Percentiles rank a stretch among this genome's conserved stretches.
These are phyloP conservation scores for Dendrocincla tyrannina DNA, from an alignment of 2,797 vertebrate genomes.

Conservation along the genomic window DNA sequence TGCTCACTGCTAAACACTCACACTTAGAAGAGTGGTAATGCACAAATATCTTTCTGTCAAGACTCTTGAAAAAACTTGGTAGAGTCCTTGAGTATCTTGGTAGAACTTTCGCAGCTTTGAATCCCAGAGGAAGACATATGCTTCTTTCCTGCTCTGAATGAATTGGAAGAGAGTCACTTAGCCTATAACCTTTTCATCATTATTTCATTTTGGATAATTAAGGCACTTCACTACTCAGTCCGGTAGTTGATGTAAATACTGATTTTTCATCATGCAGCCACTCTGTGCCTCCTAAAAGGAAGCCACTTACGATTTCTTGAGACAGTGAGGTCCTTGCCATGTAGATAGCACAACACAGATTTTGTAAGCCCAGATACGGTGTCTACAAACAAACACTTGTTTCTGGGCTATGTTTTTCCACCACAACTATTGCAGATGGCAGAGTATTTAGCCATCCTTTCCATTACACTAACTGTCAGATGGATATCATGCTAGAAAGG, in stretches of 20 bases:
- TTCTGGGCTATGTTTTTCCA: not conserved
- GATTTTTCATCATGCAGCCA: not conserved
- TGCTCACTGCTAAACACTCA: not conserved
- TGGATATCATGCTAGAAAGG: not conserved
- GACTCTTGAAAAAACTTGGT: not conserved
- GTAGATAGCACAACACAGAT: not conserved
- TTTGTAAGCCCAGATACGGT: not conserved
- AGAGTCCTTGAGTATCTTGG: not conserved
- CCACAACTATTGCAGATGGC: not conserved
- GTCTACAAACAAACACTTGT: not conserved
- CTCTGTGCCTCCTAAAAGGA: not conserved
- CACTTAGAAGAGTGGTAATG: not conserved
- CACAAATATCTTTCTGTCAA: not conserved
- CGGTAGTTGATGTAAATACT: not conserved
- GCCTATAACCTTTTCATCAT: not conserved
- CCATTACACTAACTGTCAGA: not conserved
- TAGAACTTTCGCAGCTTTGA: not conserved
- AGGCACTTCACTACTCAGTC: not conserved
- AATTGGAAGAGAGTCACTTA: not conserved
- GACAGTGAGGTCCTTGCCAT: not conserved
- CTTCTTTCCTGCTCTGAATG: not conserved
- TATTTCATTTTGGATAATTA: not conserved
- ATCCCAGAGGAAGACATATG: not conserved
- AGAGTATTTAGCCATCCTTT: not conserved
- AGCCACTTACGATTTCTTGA: not conserved